phyloP scores from a whole-genome alignment of 2,888 invertebrate species.

The Phaedon cochleariae region DNA sequence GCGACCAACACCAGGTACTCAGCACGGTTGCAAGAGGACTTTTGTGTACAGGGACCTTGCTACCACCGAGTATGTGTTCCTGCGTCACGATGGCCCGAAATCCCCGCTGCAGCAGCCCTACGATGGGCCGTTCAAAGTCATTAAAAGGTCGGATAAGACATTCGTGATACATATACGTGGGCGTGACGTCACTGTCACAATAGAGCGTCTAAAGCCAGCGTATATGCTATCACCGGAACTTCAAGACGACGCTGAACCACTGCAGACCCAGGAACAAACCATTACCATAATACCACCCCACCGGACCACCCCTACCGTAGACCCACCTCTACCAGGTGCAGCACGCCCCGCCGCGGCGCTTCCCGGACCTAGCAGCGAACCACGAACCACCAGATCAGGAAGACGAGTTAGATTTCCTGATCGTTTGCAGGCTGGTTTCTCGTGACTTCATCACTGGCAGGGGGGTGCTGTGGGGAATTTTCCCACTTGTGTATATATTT shows the following conservation, averaged over 20 bases:
- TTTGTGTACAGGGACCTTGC: not conserved
- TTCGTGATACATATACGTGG: not conserved
- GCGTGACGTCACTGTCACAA: not conserved
- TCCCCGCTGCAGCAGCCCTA: not conserved
- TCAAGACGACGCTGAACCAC: not conserved
- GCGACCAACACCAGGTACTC: not conserved
- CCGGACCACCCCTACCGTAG: no score
- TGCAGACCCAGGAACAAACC: no score
- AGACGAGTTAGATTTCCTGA: no score
- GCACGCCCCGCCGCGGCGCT: no score
- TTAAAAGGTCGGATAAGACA: not conserved
- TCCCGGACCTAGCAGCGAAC: no score
- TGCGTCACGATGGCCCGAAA: not conserved
- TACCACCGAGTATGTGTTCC: not conserved
- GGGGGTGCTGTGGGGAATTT: no score
- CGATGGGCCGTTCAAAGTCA: not conserved
- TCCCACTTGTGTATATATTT: no score
- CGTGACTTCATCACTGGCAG: no score
- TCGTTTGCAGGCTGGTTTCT: no score
- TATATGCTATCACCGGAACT: not conserved
- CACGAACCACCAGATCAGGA: no score
- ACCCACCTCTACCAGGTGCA: no score
- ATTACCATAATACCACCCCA: no score
- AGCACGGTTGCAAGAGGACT: not conserved
- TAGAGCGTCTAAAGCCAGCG: not conserved